Percentiles rank a stretch among this genome's conserved stretches.
These are phyloP conservation scores for Myanophis thanlyinensis DNA, from an alignment of 2,113 vertebrate species.

Conservation along the genomic window DNA sequence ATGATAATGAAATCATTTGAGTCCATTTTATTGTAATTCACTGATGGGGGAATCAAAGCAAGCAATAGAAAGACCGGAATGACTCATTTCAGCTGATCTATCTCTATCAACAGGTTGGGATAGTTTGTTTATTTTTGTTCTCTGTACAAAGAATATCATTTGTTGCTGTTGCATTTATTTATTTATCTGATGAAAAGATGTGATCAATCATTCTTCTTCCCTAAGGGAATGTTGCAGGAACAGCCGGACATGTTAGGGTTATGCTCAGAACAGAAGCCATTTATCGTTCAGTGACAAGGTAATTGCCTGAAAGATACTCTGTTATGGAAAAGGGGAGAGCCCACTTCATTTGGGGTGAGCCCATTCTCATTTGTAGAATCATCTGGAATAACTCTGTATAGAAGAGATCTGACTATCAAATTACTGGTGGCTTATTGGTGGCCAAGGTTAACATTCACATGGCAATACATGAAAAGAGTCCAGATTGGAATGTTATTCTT, in stretches of 20 bases:
- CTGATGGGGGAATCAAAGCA: not conserved
- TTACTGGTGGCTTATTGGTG: not conserved
- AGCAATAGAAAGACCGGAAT: not conserved
- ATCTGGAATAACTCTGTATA: not conserved
- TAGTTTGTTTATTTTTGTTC: not conserved
- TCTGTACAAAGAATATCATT: not conserved
- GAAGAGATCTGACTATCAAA: not conserved
- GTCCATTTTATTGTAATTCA: not conserved
- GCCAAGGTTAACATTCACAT: not conserved
- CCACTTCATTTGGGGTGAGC: not conserved
- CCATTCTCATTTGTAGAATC: not conserved
- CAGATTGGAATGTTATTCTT: not conserved
- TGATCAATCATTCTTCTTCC: not conserved
- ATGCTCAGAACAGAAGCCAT: not conserved
- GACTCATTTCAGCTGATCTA: not conserved
- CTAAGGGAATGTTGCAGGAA: not conserved
- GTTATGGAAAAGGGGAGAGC: not conserved
- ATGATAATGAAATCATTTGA: not conserved
- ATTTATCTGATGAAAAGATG: not conserved
- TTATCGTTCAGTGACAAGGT: not conserved
- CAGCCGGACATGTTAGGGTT: not conserved
- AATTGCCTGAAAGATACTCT: not conserved
- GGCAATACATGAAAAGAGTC: not conserved
- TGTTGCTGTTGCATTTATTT: not conserved
- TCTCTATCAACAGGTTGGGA: not conserved